A percentile compares a stretch with the other conserved stretches of the same genome.
Evolutionary conservation across 2,888 invertebrate genomes (phyloP).

Genomic region (Chloroclystis v-ata): DNA sequence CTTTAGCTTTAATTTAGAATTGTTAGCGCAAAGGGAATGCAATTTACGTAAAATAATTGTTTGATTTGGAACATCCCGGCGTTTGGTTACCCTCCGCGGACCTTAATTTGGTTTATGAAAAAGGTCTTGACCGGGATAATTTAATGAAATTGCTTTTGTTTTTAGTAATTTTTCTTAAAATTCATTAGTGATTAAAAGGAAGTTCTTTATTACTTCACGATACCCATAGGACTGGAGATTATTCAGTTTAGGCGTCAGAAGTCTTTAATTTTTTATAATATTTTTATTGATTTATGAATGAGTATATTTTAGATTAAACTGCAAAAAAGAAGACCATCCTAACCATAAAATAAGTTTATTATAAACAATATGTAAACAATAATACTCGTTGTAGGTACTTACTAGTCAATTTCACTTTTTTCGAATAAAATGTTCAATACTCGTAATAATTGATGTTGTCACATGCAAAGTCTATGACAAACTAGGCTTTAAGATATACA

Average conservation of each 20-base stretch:
- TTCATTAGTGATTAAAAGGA: not conserved
- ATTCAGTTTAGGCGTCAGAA: too few species aligned
- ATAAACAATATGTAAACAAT: too few species aligned
- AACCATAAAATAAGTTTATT: too few species aligned
- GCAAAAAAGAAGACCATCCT: too few species aligned
- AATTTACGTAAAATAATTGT: conserved; percentile 76
- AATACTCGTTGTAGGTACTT: not conserved
- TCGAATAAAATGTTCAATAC: too few species aligned
- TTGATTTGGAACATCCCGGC: conserved; percentile 66
- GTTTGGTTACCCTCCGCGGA: conserved; percentile 35
- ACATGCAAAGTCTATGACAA: too few species aligned
- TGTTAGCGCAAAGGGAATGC: conserved; percentile 74
- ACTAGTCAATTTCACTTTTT: not conserved
- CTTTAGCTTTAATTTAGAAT: conserved; percentile 74
- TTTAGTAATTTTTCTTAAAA: conserved; percentile 4
- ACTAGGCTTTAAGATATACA: too few species aligned
- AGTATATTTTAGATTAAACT: too few species aligned
- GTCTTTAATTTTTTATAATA: too few species aligned
- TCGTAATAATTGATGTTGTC: not conserved
- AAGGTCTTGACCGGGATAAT: conserved; percentile 29
- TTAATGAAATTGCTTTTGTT: conserved; percentile 24
- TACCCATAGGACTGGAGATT: not conserved
- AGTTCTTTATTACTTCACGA: not conserved
- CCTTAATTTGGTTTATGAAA: conserved; percentile 57
- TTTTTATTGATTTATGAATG: too few species aligned